Base-by-base conservation (phyloP, 2,113 vertebrate species). In the Neolamprologus tretocephalus region DNA sequence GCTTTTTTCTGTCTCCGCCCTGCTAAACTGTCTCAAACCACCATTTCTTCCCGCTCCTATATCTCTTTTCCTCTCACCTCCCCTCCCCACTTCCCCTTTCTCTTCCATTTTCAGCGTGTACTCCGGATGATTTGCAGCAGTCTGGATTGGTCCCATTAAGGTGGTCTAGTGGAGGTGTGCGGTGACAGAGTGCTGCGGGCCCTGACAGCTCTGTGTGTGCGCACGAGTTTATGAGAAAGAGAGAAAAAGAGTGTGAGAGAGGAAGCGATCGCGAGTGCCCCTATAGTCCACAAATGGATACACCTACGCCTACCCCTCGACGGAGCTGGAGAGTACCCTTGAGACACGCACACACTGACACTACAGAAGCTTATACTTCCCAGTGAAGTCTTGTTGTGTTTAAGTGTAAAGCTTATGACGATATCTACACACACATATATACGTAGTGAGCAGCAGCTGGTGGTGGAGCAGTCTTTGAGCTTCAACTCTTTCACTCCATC, bases 141-240 rank as follows among this genome's bases (percentile, higher is more conserved):
- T 71, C 90, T 93, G 93, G 92, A 95, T 96, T 95, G 94, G 89
- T 87, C 89, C 94, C 95, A 96, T 95, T 96, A 96, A 93, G 94
- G 92, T 84, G 82, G 89, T 94, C 86, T 93, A 31, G 83, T 83
- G 80, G 94, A 96, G 94, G 94, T 95, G 95, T 93, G 92, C 23
- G 87, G 58, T 95, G 95, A 94, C 87, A 33, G 90, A 95, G 91
- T 81, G 83, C 92, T 58, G 61, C 40, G 4, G 82, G 83, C 58
- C 89, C 61, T 91, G 94, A 95, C 94, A 92, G 91, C 83, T 51
- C 63, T 17, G 85, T 91, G 81, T 81, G 85, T 84, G 55, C 86
- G 71, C 88, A 26, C 57, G 79, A 86, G 88, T 87, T 86, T 80
- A 78, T 68, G 61, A 19, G 73, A 68, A 80, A 23, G 84, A 80